A percentile compares a stretch with the other conserved stretches of the same genome.
Evolutionary conservation across 2,113 vertebrate genomes (phyloP).

Genomic region (Ranitomeya variabilis): DNA sequence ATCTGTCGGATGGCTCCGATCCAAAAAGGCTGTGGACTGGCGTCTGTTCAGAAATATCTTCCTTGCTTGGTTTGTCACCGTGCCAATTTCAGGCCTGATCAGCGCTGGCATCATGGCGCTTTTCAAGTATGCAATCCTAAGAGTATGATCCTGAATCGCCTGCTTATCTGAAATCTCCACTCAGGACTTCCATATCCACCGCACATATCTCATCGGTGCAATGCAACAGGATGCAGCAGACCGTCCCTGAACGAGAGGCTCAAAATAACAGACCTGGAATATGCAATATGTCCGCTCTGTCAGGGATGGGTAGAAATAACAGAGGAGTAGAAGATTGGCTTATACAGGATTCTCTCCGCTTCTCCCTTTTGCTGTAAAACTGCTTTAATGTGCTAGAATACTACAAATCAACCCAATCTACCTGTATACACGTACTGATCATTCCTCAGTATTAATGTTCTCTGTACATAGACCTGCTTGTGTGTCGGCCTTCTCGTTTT

Average conservation of each 20-base stretch:
- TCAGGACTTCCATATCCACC: constrained; percentile 35
- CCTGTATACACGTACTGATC: constrained; percentile 59
- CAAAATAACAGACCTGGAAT: constrained; percentile 40
- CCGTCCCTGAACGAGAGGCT: constrained; percentile 38
- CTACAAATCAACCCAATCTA: constrained; percentile 61
- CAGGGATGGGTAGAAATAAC: constrained; percentile 55
- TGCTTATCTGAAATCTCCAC: constrained; percentile 54
- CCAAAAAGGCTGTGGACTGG: constrained; percentile 94
- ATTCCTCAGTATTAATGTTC: constrained; percentile 51
- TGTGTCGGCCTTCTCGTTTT: constrained; percentile 27
- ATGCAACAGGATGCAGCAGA: neutral
- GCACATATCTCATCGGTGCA: constrained; percentile 35
- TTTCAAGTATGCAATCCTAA: constrained; percentile 75
- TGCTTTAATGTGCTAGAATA: constrained; percentile 67
- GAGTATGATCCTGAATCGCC: constrained; percentile 38
- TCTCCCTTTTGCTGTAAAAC: constrained; percentile 53
- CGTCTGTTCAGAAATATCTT: constrained; percentile 95
- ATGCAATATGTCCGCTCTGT: constrained; percentile 41
- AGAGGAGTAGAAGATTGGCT: neutral
- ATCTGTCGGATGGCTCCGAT: constrained; percentile 93
- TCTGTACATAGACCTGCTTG: constrained; percentile 49
- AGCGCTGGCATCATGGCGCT: constrained; percentile 93
- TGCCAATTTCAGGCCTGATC: constrained; percentile 90
- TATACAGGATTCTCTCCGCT: neutral
- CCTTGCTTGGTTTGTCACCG: constrained; percentile 96